Conservation (phyloP, 1,140 invertebrate genomes). For the Cydia pomonella region DNA sequence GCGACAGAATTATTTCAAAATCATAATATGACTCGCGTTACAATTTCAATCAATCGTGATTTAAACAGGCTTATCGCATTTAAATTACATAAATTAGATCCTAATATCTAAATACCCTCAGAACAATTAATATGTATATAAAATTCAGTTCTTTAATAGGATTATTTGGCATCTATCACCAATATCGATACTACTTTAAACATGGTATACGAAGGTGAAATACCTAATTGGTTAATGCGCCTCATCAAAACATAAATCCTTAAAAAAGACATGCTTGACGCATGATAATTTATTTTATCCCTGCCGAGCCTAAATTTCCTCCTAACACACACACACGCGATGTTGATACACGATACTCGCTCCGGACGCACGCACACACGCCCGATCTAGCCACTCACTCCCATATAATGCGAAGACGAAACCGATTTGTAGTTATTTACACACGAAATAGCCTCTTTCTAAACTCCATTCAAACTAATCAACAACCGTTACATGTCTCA, state of each 20-base stretch:
- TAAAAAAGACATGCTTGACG: conserved; percentile 48
- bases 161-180: conserved; percentile 80
- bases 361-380: conserved; percentile 35
- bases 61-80: conserved; percentile 54
- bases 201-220: conserved; percentile 75
- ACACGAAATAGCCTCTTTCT: conserved; percentile 42
- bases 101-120: conserved; percentile 79
- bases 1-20: background rate
- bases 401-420: conserved; percentile 39
- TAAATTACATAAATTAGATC: conserved; percentile 73
- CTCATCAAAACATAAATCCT: conserved; percentile 67
- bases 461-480: conserved; percentile 36
- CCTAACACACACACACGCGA: conserved; percentile 58
- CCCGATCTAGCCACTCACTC: conserved; percentile 42
- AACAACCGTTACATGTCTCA: conserved; percentile 15
- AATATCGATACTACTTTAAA: conserved; percentile 74
- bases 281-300: conserved; percentile 57
- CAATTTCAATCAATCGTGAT: conserved; percentile 34
- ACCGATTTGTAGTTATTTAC: conserved; percentile 32
- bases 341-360: conserved; percentile 25
- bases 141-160: conserved; percentile 82
- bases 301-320: conserved; percentile 78
- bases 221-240: conserved; percentile 71
- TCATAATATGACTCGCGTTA: conserved; percentile 39
- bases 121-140: conserved; percentile 80